Evolutionary conservation across 92 coral and sea anemone genomes (phyloP).

Genomic region (Heliopora coerulea): DNA sequence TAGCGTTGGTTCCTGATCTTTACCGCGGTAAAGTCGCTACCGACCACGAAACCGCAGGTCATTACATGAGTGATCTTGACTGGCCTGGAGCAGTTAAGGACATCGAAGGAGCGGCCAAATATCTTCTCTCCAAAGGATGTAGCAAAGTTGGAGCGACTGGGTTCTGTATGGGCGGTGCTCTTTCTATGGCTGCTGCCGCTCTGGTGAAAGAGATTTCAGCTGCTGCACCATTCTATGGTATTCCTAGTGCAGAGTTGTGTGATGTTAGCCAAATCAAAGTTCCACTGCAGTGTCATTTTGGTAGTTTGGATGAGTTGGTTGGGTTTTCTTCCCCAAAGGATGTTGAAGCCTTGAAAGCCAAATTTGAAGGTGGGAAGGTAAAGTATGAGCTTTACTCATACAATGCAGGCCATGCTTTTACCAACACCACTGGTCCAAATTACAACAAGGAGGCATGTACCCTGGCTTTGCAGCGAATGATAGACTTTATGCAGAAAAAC

Average conservation of each 20-base stretch:
- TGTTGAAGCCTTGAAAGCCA: constrained; percentile 58
- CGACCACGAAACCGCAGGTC: constrained; percentile 58
- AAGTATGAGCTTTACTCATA: constrained; percentile 65
- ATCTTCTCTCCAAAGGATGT: constrained; percentile 76
- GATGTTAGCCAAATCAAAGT: constrained; percentile 75
- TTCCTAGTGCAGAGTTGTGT: constrained; percentile 62
- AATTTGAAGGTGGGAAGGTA: constrained; percentile 71
- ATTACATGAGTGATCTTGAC: constrained; percentile 60
- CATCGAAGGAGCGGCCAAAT: constrained; percentile 80
- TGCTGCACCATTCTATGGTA: constrained; percentile 95
- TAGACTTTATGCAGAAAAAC: constrained; percentile 76
- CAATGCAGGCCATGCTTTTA: constrained; percentile 81
- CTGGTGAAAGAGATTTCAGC: constrained; percentile 86
- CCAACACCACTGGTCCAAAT: constrained; percentile 59
- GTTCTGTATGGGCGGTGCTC: constrained; percentile 96
- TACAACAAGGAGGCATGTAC: constrained; percentile 63
- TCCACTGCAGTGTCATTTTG: constrained; percentile 94
- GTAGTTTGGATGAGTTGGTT: constrained; percentile 56
- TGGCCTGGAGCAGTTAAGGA: constrained; percentile 80
- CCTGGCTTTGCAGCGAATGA: constrained; percentile 73
- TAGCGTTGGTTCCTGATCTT: constrained; percentile 86
- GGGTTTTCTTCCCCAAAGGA: constrained; percentile 62
- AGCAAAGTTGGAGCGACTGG: constrained; percentile 90
- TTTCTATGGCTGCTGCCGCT: constrained; percentile 87
- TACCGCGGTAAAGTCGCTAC: constrained; percentile 80